Conservation (phyloP, 1,140 invertebrate genomes). For the Neodiprion virginianus region DNA sequence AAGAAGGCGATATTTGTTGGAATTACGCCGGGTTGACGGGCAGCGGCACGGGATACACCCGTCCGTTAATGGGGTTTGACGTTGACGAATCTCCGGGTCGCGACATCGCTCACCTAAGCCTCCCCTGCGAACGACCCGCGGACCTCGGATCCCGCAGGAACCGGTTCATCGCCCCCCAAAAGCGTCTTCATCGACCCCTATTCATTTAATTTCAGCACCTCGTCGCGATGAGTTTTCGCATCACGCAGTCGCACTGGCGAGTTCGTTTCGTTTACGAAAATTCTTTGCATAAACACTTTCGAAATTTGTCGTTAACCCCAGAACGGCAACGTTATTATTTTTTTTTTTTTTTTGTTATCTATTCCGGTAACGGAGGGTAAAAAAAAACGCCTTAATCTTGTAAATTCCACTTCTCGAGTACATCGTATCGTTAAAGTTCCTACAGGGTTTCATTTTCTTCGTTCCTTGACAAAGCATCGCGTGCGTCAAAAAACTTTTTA, state of each 20-base stretch:
- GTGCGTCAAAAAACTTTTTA: conserved; percentile 7
- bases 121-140: neutral
- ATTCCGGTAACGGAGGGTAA: conserved; percentile 2
- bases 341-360: no score
- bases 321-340: no score
- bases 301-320: conserved; percentile 18
- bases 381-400: neutral
- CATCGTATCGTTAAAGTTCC: no score
- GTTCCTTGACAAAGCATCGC: neutral
- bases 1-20: neutral
- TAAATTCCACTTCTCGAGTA: no score
- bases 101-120: conserved; percentile 12
- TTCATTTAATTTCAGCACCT: neutral
- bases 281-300: conserved; percentile 14
- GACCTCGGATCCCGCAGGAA: conserved; percentile 4
- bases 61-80: conserved; percentile 21
- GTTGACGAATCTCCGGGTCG: conserved; percentile 23
- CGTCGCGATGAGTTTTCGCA: no score
- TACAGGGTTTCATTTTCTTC: no score
- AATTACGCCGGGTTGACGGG: conserved; percentile 1
- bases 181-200: neutral
- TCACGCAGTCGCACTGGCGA: neutral
- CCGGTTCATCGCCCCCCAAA: neutral
- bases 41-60: neutral
- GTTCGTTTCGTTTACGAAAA: neutral